Conservation (phyloP, 2,888 invertebrate species). For the Drosophila siamana region DNA sequence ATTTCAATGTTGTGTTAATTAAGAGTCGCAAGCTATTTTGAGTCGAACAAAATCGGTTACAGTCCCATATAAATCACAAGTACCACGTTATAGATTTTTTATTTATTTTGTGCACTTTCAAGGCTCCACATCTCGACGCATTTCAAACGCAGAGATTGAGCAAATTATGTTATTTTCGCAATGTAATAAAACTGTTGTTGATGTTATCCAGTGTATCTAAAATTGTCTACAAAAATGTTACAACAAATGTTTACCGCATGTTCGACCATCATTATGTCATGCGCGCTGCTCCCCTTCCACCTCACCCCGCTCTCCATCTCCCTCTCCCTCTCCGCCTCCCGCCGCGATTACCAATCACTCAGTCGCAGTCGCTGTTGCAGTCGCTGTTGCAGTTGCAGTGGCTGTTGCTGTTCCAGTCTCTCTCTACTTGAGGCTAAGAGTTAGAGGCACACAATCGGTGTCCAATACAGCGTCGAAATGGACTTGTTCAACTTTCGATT, state of each 20-base stretch:
- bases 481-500: conserved; percentile 77
- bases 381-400: conserved; percentile 17
- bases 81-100: too few species aligned
- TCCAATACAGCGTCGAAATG: conserved; percentile 59
- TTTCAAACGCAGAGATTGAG: too few species aligned
- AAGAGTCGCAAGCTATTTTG: too few species aligned
- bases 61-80: too few species aligned
- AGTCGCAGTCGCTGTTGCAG: conserved; percentile 30
- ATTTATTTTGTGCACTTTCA: too few species aligned
- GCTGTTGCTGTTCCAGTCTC: conserved; percentile 9
- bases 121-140: too few species aligned
- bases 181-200: background rate
- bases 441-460: conserved; percentile 43
- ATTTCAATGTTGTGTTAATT: too few species aligned
- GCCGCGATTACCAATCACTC: conserved; percentile 62
- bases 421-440: conserved; percentile 11
- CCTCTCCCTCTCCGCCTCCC: background rate
- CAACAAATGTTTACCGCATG: conserved; percentile 64
- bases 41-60: too few species aligned
- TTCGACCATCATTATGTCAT: conserved; percentile 71
- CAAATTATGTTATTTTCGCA: too few species aligned
- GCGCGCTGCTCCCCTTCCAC: conserved; percentile 17
- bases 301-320: too few species aligned
- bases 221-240: conserved; percentile 43
- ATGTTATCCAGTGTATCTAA: conserved; percentile 37